Evolutionary conservation across 2,113 vertebrate species (phyloP), one percentile per base, ranked within the genome.

Genomic region (Stegastes partitus): DNA sequence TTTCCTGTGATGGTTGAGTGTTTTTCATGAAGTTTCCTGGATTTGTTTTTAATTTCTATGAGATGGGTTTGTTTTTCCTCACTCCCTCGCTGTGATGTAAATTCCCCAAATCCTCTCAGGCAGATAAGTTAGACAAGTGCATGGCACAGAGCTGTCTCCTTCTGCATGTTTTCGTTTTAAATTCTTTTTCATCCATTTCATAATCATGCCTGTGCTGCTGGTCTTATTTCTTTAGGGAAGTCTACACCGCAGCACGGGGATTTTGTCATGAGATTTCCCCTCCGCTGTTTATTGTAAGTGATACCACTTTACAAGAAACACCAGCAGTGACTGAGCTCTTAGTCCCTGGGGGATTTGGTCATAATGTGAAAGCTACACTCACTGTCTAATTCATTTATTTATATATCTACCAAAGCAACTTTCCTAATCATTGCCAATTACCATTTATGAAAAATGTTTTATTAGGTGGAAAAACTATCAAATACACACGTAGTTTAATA

Each of bases 21-120:
- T 87, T 75, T 59, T 56, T 77, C 25, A 62, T 68, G 59, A 81
- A 19, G 83, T 89, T 91, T 93, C 85, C 72, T 66, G 77, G 56
- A 83, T 91, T 85, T 92, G 71, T 87, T 76, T 51, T 66, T 62
- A 76, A 79, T 89, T 90, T 90, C 69, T 85, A 59, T 84, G 65
- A 54, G 81, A 86, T 77, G 44, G 14, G 26, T 70, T 75, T 62
- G 44, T 73, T 89, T 85, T 83, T 56, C 63, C 61, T 70, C 42
- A n/a, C 62, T 77, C 44, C 14, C 11, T 6, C 18, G 57, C 37
- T 10, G n/a, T 45, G 50, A 61, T 75, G 28, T 70, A 85, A 89
- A 81, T 63, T 79, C 80, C 76, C 22, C 28, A 65, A 34, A 59
- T 51, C 21, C 39, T 53, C n/a, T 65, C 11, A 15, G 31, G 22